Evolutionary conservation across 2,113 vertebrate genomes (phyloP).

Genomic region (Actenoides lindsayi): DNA sequence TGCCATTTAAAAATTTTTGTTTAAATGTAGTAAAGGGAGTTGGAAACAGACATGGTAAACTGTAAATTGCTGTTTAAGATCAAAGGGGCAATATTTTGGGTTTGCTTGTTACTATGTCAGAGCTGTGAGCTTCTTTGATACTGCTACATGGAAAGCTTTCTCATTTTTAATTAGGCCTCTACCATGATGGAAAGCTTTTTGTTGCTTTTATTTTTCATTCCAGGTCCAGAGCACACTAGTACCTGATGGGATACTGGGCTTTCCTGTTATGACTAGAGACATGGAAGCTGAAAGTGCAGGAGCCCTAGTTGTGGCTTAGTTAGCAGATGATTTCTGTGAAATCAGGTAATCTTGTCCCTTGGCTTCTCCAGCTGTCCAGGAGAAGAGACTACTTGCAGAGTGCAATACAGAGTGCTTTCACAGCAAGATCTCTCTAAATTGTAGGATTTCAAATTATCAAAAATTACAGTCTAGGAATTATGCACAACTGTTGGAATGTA

Average conservation of each 20-base stretch:
- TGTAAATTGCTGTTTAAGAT: neutral
- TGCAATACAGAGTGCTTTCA: neutral
- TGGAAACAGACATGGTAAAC: neutral
- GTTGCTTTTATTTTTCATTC: neutral
- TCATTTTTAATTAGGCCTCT: neutral
- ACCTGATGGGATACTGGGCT: neutral
- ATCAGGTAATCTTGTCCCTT: neutral
- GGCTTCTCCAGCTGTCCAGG: neutral
- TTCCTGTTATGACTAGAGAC: neutral
- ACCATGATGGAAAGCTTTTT: neutral
- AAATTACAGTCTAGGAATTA: neutral
- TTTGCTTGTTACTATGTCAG: neutral
- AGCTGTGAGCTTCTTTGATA: neutral
- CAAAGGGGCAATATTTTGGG: neutral
- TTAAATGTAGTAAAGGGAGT: neutral
- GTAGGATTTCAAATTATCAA: neutral
- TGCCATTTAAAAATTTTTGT: neutral
- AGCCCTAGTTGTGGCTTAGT: neutral
- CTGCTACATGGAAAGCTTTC: neutral
- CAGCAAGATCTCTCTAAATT: neutral
- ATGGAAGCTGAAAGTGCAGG: neutral
- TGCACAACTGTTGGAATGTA: neutral
- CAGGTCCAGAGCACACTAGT: neutral
- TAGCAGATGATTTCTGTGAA: neutral
- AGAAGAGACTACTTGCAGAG: neutral